phyloP scores from a whole-genome alignment of 2,113 vertebrate genomes.

The Neogale vison region DNA sequence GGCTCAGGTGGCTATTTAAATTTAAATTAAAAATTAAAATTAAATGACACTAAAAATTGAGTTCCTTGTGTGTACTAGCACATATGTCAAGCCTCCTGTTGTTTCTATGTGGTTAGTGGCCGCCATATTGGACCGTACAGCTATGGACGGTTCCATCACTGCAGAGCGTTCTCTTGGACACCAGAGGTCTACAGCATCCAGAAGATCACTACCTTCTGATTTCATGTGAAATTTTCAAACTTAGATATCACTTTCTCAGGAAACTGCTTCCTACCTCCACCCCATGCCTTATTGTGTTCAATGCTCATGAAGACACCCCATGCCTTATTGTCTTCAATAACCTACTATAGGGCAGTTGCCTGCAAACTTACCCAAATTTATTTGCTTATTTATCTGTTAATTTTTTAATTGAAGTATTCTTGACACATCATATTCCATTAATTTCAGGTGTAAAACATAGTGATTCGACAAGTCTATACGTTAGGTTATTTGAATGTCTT shows the following conservation, averaged over 20 bases:
- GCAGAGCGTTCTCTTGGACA: too few relatives aligned
- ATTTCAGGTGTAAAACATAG: background rate
- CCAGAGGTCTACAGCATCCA: rapidly evolving
- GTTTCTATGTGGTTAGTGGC: background rate
- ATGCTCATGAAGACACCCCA: too few relatives aligned
- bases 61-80: rapidly evolving
- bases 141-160: rapidly evolving
- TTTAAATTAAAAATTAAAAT: background rate
- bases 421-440: background rate
- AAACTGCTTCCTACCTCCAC: background rate
- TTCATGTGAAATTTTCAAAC: background rate
- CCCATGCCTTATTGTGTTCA: background rate
- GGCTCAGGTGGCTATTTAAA: background rate
- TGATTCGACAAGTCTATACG: background rate
- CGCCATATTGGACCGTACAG: too few relatives aligned
- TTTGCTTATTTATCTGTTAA: background rate
- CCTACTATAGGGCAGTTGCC: background rate
- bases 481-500: background rate
- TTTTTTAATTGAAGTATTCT: background rate
- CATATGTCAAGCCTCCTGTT: background rate
- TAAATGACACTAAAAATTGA: background rate
- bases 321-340: background rate
- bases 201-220: background rate
- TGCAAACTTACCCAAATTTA: background rate
- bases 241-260: background rate